These are phyloP conservation scores for Glaucopsyche alexis DNA, from an alignment of 2,888 invertebrate species.

Conservation along the genomic window DNA sequence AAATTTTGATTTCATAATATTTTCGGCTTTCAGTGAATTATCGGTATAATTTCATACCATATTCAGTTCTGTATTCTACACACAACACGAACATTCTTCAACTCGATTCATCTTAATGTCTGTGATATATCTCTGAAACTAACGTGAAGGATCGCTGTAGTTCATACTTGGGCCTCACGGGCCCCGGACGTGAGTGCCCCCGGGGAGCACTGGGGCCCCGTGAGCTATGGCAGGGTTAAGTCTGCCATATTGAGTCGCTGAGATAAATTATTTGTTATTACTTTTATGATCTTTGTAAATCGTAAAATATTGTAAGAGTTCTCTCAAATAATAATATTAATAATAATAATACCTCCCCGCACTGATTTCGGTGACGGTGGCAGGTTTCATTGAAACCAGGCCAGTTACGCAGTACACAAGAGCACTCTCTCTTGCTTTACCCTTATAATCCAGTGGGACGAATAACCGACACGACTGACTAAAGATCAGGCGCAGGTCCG, in stretches of 20 bases:
- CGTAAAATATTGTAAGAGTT: neutral
- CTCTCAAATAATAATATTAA: too few relatives aligned
- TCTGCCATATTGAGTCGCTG: neutral
- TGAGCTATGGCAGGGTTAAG: constrained; percentile 9
- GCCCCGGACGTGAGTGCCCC: neutral
- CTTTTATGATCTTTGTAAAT: neutral
- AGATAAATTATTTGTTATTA: neutral
- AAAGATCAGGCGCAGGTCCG: too few relatives aligned
- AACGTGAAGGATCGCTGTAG: neutral
- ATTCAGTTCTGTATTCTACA: neutral
- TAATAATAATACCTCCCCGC: too few relatives aligned
- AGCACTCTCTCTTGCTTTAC: too few relatives aligned
- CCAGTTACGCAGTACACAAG: too few relatives aligned
- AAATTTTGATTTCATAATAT: too few relatives aligned
- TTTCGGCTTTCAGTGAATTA: too few relatives aligned
- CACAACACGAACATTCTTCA: neutral
- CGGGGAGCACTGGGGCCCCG: neutral
- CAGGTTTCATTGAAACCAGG: too few relatives aligned
- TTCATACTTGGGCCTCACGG: neutral
- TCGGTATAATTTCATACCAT: too few relatives aligned
- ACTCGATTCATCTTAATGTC: neutral
- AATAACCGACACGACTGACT: too few relatives aligned
- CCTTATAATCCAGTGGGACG: too few relatives aligned
- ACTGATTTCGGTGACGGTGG: too few relatives aligned
- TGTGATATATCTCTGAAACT: constrained; percentile 9